Percentiles rank a stretch among this genome's conserved stretches.
Evolutionary conservation across 2,797 vertebrate genomes (phyloP).

Genomic region (Argyrosomus regius): DNA sequence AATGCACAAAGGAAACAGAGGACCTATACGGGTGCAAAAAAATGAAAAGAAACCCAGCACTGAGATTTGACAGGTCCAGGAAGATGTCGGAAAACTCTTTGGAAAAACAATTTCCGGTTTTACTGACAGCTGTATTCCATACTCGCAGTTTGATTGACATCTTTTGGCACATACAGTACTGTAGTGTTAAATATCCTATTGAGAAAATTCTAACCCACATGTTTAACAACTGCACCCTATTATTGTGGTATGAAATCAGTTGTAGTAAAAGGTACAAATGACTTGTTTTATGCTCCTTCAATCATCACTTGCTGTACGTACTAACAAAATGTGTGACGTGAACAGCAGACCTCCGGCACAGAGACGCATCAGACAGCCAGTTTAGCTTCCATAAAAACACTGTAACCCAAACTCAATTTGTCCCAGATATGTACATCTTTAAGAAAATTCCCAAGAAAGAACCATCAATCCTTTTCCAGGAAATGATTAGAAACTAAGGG

Average conservation of each 20-base stretch:
- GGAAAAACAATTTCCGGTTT: background rate
- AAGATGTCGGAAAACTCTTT: too few relatives aligned
- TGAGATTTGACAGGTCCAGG: background rate
- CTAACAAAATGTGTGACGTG: background rate
- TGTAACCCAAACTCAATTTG: background rate
- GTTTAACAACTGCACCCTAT: background rate
- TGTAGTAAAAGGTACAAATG: background rate
- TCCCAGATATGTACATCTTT: background rate
- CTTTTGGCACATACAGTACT: background rate
- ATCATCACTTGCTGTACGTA: background rate
- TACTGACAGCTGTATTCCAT: background rate
- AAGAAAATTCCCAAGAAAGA: background rate
- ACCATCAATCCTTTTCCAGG: background rate
- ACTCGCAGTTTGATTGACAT: background rate
- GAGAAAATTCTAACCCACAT: rapidly evolving
- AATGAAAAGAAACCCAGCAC: background rate
- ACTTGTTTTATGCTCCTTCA: background rate
- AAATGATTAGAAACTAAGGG: background rate
- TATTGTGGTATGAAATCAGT: too few relatives aligned
- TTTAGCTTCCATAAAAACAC: background rate
- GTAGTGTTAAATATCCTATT: background rate
- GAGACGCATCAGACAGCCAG: background rate
- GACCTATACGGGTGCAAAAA: background rate
- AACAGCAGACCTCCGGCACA: background rate
- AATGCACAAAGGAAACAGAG: background rate